A percentile compares a stretch with the other conserved stretches of the same genome.
These are phyloP conservation scores for Lordiphosa fenestrarum DNA, from an alignment of 2,888 invertebrate genomes.

Conservation along the genomic window DNA sequence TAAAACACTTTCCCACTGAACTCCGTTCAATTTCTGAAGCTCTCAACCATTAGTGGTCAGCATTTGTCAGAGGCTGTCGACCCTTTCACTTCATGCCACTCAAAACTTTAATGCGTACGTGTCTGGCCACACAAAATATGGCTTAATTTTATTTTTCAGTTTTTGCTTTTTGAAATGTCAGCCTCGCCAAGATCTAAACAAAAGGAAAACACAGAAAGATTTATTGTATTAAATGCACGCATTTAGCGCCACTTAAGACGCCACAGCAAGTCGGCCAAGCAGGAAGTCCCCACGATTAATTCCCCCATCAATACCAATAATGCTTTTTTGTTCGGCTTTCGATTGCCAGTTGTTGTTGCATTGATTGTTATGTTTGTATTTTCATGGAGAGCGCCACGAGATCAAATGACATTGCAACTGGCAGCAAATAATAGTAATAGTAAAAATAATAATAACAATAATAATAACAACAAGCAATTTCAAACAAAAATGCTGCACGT, in stretches of 20 bases:
- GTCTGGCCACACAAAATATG: conserved; percentile 52
- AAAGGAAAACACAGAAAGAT: conserved; percentile 45
- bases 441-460: conserved; percentile 71
- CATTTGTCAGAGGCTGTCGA: conserved; percentile 53
- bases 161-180: conserved; percentile 10
- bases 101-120: conserved; percentile 51
- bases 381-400: conserved; percentile 59
- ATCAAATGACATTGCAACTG: conserved; percentile 56
- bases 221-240: conserved; percentile 70
- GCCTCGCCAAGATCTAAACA: conserved; percentile 18
- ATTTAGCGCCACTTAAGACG: conserved; percentile 72
- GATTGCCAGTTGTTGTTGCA: conserved; percentile 42
- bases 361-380: conserved; percentile 72
- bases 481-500: conserved; percentile 61
- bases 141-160: conserved; percentile 26
- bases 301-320: conserved; percentile 68
- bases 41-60: conserved; percentile 24
- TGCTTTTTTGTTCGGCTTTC: conserved; percentile 62
- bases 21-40: conserved; percentile 17
- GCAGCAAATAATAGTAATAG: conserved; percentile 25
- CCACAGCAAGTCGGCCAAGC: conserved; percentile 43
- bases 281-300: conserved; percentile 69
- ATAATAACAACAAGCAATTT: conserved; percentile 71
- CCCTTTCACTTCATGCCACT: conserved; percentile 67
- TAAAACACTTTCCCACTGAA: conserved; percentile 19